Conservation (phyloP, 2,113 vertebrate genomes). For the Semnornis frantzii region DNA sequence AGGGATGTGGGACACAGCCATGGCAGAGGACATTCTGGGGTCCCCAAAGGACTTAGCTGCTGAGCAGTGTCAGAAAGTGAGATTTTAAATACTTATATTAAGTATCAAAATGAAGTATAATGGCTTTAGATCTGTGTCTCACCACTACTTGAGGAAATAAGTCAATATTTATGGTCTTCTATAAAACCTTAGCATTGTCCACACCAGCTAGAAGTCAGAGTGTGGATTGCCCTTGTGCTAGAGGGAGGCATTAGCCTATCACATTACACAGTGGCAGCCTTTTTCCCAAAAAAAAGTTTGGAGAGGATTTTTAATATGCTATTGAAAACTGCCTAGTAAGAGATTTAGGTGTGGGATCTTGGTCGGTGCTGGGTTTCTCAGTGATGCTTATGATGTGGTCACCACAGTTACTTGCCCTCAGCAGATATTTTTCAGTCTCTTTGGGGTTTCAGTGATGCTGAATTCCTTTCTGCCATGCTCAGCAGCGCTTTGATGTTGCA, state of each 20-base stretch:
- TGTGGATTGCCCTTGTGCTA: neutral
- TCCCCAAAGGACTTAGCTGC: neutral
- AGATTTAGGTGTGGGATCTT: neutral
- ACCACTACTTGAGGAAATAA: neutral
- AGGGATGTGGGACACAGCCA: neutral
- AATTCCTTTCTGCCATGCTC: neutral
- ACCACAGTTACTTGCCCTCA: neutral
- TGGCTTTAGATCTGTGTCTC: neutral
- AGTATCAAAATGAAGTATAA: neutral
- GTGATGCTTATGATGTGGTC: neutral
- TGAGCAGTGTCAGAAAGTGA: neutral
- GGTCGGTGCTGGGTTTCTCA: neutral
- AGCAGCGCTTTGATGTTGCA: neutral
- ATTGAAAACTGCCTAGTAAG: neutral
- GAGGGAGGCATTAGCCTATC: neutral
- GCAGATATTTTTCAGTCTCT: neutral
- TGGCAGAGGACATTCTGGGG: neutral
- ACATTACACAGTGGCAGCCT: neutral
- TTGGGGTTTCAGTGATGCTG: neutral
- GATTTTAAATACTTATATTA: neutral
- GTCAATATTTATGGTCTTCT: neutral
- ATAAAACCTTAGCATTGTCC: neutral
- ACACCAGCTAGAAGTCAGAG: neutral
- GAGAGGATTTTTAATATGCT: neutral
- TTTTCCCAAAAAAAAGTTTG: neutral